phyloP scores from a whole-genome alignment of 2,113 vertebrate species.

The Oryzias curvinotus region DNA sequence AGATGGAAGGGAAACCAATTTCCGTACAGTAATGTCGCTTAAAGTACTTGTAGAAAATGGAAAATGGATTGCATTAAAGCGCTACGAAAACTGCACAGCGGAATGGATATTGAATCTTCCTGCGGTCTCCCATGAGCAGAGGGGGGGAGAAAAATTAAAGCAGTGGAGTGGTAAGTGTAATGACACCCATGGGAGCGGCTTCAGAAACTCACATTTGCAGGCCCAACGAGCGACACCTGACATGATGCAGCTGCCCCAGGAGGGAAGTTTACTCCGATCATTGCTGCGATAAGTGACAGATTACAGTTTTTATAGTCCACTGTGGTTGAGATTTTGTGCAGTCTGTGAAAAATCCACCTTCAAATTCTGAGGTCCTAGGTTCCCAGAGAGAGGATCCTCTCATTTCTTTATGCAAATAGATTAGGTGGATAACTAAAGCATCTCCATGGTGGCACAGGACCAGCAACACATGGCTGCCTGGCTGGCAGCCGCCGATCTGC shows the following conservation, averaged over 20 bases:
- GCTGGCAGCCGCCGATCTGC: slow-evolving; percentile 43
- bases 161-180: slow-evolving; percentile 48
- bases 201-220: slow-evolving; percentile 31
- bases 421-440: slow-evolving; percentile 39
- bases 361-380: slow-evolving; percentile 48
- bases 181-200: slow-evolving; percentile 35
- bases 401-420: slow-evolving; percentile 62
- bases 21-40: slow-evolving; percentile 48
- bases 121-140: slow-evolving; percentile 35
- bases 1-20: slow-evolving; percentile 52
- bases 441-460: slow-evolving; percentile 41
- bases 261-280: slow-evolving; percentile 27
- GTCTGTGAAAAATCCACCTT: slow-evolving; percentile 43
- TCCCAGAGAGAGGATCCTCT: slow-evolving; percentile 45
- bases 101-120: slow-evolving; percentile 64
- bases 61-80: slow-evolving; percentile 64
- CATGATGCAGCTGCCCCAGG: slow-evolving; percentile 13
- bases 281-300: neutral
- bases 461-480: slow-evolving; percentile 61
- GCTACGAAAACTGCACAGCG: slow-evolving; percentile 43
- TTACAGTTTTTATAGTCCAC: slow-evolving; percentile 2
- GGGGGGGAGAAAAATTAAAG: slow-evolving; percentile 37
- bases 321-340: slow-evolving; percentile 12
- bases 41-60: slow-evolving; percentile 57
- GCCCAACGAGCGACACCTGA: neutral